Percentiles rank a stretch among this genome's conserved stretches.
Evolutionary conservation across 2,113 vertebrate genomes (phyloP).

Genomic region (Deroptyus accipitrinus): DNA sequence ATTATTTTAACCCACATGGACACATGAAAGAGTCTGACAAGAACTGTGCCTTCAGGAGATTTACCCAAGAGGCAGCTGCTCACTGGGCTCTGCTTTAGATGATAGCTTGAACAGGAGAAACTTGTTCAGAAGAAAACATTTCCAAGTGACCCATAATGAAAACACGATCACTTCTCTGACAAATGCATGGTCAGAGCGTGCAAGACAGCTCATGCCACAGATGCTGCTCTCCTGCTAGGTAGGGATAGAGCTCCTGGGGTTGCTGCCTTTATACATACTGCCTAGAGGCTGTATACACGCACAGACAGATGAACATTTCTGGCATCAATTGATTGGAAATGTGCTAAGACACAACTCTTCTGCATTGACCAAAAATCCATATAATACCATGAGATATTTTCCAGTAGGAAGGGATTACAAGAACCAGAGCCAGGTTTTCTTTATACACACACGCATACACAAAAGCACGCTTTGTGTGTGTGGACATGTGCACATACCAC

Average conservation of each 20-base stretch:
- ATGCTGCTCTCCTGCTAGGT: not conserved
- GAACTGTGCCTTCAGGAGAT: not conserved
- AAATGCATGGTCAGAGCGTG: not conserved
- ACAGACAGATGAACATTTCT: not conserved
- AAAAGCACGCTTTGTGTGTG: not conserved
- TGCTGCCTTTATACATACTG: not conserved
- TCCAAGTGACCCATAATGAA: not conserved
- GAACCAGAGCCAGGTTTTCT: not conserved
- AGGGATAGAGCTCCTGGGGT: not conserved
- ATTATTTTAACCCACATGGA: not conserved
- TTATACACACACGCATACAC: not conserved
- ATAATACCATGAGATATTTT: not conserved
- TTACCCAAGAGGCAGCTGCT: not conserved
- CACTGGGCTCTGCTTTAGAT: not conserved
- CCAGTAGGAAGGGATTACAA: not conserved
- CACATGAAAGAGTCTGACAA: not conserved
- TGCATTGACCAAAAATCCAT: not conserved
- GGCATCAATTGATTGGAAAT: not conserved
- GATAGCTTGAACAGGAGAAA: not conserved
- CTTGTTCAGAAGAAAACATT: not conserved
- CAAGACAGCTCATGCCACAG: not conserved
- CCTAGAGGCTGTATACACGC: not conserved
- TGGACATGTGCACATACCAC: rapidly evolving
- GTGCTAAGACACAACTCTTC: not conserved
- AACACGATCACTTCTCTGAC: not conserved